Percentiles rank a stretch among this genome's conserved stretches.
Conservation (phyloP, 1,140 invertebrate species). For the Caenorhabditis brenneri region DNA sequence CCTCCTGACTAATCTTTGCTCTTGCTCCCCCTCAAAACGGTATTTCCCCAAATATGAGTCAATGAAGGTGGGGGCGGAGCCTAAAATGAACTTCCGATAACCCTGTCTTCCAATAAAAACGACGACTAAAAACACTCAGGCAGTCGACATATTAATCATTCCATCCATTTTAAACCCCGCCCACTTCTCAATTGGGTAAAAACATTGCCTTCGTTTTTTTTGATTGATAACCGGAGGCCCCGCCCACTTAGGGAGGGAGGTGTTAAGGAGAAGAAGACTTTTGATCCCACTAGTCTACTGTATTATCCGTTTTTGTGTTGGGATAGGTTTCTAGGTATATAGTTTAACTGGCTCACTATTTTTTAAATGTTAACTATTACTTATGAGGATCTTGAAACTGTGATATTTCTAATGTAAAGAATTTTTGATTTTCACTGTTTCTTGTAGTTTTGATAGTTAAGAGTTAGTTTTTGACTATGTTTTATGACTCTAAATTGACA, state of each 20-base stretch:
- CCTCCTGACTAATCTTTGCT: no score
- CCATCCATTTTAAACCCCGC: not conserved
- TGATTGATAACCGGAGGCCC: not conserved
- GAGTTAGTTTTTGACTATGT: no score
- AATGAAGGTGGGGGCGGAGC: not conserved
- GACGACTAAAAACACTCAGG: not conserved
- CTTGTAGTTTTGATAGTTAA: no score
- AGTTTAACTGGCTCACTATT: no score
- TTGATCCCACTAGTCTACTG: no score
- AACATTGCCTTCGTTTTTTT: not conserved
- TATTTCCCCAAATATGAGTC: not conserved
- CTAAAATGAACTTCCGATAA: not conserved
- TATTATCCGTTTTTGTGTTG: not conserved
- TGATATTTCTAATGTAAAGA: no score
- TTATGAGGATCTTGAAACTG: no score
- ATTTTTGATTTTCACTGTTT: no score
- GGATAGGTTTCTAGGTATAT: no score
- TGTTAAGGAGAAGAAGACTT: not conserved
- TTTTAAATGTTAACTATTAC: no score
- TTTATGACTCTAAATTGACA: no score
- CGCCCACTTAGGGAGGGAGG: not conserved
- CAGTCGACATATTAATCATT: not conserved
- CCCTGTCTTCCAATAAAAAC: not conserved
- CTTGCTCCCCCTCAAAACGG: not conserved
- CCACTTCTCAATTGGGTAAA: not conserved